Percentiles rank a stretch among this genome's conserved stretches.
Evolutionary conservation across 2,888 invertebrate genomes (phyloP).

Genomic region (Phyllotreta striolata): DNA sequence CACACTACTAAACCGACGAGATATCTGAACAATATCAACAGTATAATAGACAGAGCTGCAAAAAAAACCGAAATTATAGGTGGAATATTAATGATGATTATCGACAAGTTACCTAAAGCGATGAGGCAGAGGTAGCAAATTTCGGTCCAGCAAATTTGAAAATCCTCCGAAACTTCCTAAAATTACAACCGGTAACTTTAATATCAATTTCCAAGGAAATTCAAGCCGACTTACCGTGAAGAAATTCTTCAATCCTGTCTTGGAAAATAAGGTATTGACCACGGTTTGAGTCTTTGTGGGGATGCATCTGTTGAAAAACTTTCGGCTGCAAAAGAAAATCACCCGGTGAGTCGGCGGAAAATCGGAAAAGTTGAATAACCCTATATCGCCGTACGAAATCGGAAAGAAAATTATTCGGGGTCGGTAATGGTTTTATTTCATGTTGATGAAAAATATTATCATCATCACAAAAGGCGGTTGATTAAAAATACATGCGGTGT

Average conservation of each 20-base stretch:
- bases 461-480: not conserved
- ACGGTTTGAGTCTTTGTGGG: conserved; percentile 58
- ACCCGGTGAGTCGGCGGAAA: not conserved
- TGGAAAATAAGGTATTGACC: conserved; percentile 61
- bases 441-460: too few relatives aligned
- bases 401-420: too few relatives aligned
- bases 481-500: not conserved
- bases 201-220: not conserved
- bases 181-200: conserved; percentile 45
- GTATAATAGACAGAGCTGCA: conserved; percentile 65
- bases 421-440: too few relatives aligned
- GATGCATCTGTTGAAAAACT: conserved; percentile 66
- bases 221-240: conserved; percentile 58
- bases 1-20: conserved; percentile 70
- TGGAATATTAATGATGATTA: not conserved
- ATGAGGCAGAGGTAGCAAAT: conserved; percentile 68
- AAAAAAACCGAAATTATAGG: conserved; percentile 42
- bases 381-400: not conserved
- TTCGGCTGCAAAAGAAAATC: conserved; percentile 57
- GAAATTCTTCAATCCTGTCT: conserved; percentile 64
- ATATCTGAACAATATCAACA: conserved; percentile 67
- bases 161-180: conserved; percentile 69
- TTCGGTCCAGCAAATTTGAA: conserved; percentile 67
- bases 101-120: conserved; percentile 69
- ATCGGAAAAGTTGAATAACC: conserved; percentile 1